phyloP scores from a whole-genome alignment of 2,888 invertebrate species.

The Ophioninae sp. region DNA sequence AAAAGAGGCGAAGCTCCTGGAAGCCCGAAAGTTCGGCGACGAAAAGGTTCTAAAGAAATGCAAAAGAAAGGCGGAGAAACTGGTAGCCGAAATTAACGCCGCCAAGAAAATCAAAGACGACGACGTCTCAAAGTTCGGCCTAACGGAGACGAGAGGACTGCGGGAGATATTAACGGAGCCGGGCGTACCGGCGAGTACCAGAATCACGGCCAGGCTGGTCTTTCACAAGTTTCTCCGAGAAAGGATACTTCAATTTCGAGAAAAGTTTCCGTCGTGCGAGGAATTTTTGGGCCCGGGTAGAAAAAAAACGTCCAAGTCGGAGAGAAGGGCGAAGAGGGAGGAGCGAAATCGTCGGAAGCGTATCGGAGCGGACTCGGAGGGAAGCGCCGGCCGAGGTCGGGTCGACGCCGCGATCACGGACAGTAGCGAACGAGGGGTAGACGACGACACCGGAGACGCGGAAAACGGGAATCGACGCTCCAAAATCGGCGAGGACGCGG shows the following conservation, averaged over 20 bases:
- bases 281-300: conserved; percentile 67
- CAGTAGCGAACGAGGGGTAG: conserved; percentile 16
- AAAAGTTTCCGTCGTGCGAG: conserved; percentile 73
- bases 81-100: conserved; percentile 71
- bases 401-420: conserved; percentile 23
- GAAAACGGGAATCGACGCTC: conserved; percentile 13
- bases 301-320: conserved; percentile 63
- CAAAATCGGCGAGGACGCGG: conserved; percentile 16
- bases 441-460: conserved; percentile 14
- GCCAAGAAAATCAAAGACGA: conserved; percentile 76
- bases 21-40: conserved; percentile 69
- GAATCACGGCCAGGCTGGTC: conserved; percentile 70
- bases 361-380: neutral
- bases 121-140: conserved; percentile 73
- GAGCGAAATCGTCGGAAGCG: conserved; percentile 35
- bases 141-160: conserved; percentile 66
- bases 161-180: conserved; percentile 67
- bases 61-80: conserved; percentile 71
- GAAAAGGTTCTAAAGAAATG: conserved; percentile 73
- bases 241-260: conserved; percentile 70
- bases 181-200: conserved; percentile 59
- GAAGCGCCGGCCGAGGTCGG: conserved; percentile 3
- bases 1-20: conserved; percentile 70
- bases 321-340: conserved; percentile 58
- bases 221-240: conserved; percentile 68